Evolutionary conservation across 1,140 invertebrate species (phyloP), one percentile per base, ranked within the genome.

Genomic region (Diuraphis noxia): DNA sequence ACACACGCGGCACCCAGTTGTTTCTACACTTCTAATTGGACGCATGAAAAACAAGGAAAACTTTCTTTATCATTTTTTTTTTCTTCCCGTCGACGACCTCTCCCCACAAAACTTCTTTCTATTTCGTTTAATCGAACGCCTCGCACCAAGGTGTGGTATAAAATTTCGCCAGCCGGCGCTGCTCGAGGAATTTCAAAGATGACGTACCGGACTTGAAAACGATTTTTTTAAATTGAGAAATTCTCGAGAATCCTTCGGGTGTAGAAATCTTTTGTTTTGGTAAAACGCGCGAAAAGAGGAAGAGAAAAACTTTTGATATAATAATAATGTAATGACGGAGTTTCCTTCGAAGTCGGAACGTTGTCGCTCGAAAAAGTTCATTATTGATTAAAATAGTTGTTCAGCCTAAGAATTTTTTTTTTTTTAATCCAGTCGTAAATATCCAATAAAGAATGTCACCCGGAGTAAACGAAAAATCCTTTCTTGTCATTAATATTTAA

Each of bases 211-310:
- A 86, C 84, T 34, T 10, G 23, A 46, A 49, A 86, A 86, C 43
- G 84, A 49, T 86, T 86, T 86, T 85, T 82, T 86, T 52, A 52
- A 52, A 52, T 86, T 36, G 85, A 86, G n/a, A 52, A 86, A 86
- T 86, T 52, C 85, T 86, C 34, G 9, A 52, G 8, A 52, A 86
- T 34, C 85, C 85, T 36, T 86, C 43, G 84, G 43, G 43, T 86
- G n/a, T 86, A 52, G 85, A 86, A 86, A 86, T 86, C 85, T 52
- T 52, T 86, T 86, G 85, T 86, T 86, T 86, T 52, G 85, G 43
- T 34, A 49, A 86, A 49, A 86, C 43, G 84, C n/a, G 10, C 4
- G n/a, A 84, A 84, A 84, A 84, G 13, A 85, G 30, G 30, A 86
- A 86, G 46, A 23, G 43, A 46, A 86, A 86, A 52, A 49, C 85